Evolutionary conservation across 2,113 vertebrate genomes (phyloP).

Genomic region (Paramisgurnus dabryanus): DNA sequence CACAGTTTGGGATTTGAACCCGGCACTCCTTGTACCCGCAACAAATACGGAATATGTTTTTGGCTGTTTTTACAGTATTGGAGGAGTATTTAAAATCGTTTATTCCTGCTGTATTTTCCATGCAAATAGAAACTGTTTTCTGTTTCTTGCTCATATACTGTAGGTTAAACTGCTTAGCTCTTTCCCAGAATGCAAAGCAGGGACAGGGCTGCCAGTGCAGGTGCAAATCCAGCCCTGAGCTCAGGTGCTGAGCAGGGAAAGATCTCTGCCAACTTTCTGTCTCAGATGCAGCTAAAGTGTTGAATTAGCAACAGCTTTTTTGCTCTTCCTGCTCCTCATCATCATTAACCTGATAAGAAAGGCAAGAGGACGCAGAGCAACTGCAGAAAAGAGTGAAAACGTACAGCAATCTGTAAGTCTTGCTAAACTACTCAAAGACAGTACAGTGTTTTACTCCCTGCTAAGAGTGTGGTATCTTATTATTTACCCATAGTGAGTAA

Average conservation of each 20-base stretch:
- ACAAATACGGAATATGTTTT: too few relatives aligned
- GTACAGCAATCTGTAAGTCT: too few relatives aligned
- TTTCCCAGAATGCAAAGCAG: not conserved
- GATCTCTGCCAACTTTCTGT: constrained; percentile 21
- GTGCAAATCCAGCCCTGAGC: constrained; percentile 37
- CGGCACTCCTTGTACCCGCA: too few relatives aligned
- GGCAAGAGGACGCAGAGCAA: constrained; percentile 1
- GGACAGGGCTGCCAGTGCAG: constrained; percentile 15
- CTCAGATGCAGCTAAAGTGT: constrained; percentile 38
- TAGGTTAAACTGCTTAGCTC: not conserved
- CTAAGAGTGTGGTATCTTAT: not conserved
- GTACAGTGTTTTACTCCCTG: not conserved
- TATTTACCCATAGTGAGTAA: too few relatives aligned
- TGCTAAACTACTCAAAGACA: not conserved
- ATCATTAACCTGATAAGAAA: constrained; percentile 46
- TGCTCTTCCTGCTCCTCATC: constrained; percentile 19
- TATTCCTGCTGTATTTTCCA: not conserved
- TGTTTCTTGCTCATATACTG: too few relatives aligned
- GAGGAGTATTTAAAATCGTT: too few relatives aligned
- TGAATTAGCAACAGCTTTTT: constrained; percentile 42
- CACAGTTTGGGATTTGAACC: too few relatives aligned
- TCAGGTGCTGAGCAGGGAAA: constrained; percentile 49
- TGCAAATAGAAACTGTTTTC: not conserved
- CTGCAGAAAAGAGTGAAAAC: not conserved
- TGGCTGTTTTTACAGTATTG: too few relatives aligned